phyloP scores from a whole-genome alignment of 1,140 invertebrate species.

The Microplitis mediator region DNA sequence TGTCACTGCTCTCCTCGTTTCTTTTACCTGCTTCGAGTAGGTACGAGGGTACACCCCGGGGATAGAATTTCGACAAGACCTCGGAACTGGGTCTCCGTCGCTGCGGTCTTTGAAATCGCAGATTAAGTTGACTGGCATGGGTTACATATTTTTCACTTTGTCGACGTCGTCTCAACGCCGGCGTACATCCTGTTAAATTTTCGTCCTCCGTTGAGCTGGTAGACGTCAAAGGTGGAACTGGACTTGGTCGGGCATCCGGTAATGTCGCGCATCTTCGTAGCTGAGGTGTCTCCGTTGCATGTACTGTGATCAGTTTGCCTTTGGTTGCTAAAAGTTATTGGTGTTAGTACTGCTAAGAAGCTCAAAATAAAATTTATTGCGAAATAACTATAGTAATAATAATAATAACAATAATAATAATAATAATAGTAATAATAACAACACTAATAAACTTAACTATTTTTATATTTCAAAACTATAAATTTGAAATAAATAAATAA shows the following conservation, averaged over 20 bases:
- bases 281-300: slow-evolving; percentile 43
- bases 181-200: slow-evolving; percentile 64
- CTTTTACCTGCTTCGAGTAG: slow-evolving; percentile 55
- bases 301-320: slow-evolving; percentile 46
- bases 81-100: slow-evolving; percentile 55
- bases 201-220: slow-evolving; percentile 58
- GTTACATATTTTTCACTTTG: slow-evolving; percentile 76
- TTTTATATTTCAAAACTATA: no score
- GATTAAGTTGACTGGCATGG: slow-evolving; percentile 74
- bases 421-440: neutral
- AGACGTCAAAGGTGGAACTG: slow-evolving; percentile 48
- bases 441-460: neutral
- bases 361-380: slow-evolving; percentile 16
- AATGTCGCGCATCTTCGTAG: slow-evolving; percentile 56
- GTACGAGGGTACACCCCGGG: slow-evolving; percentile 62
- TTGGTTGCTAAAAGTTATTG: slow-evolving; percentile 51
- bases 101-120: slow-evolving; percentile 73
- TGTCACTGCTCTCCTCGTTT: slow-evolving; percentile 60
- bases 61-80: slow-evolving; percentile 43
- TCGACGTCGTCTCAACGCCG: slow-evolving; percentile 71
- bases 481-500: no score
- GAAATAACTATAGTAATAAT: slow-evolving; percentile 1
- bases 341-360: slow-evolving; percentile 46
- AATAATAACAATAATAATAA: neutral
- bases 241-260: slow-evolving; percentile 51